phyloP scores from a whole-genome alignment of 2,113 vertebrate species.

The Oryzias melastigma region DNA sequence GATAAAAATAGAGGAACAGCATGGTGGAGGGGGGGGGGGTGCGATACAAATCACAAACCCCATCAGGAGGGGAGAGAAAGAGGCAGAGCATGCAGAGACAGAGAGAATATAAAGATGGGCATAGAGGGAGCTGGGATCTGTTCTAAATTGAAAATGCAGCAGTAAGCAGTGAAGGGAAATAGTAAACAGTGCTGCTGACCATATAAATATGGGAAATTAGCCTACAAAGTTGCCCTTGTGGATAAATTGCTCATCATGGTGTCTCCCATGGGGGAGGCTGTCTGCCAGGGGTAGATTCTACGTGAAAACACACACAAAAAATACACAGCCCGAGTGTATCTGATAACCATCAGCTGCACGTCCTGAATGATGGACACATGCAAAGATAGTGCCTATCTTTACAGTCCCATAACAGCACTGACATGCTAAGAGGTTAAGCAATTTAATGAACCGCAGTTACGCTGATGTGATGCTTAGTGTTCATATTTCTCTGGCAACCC shows the following conservation, averaged over 20 bases:
- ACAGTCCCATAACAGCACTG: background rate
- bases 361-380: constrained; percentile 20
- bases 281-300: constrained; percentile 70
- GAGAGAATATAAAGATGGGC: constrained; percentile 33
- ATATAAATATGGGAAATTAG: constrained; percentile 76
- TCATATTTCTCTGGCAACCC: background rate
- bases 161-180: constrained; percentile 73
- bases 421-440: background rate
- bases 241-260: constrained; percentile 77
- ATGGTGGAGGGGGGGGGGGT: constrained; percentile 42
- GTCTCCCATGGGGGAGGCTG: constrained; percentile 60
- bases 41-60: constrained; percentile 72
- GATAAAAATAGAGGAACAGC: constrained; percentile 73
- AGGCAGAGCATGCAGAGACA: constrained; percentile 43
- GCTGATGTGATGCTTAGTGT: background rate
- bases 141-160: constrained; percentile 73
- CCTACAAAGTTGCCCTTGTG: constrained; percentile 73
- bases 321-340: constrained; percentile 20
- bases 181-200: constrained; percentile 73
- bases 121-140: constrained; percentile 45
- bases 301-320: constrained; percentile 59
- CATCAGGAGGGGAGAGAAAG: constrained; percentile 64
- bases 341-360: constrained; percentile 23
- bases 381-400: constrained; percentile 3
- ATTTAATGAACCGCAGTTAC: background rate